Conservation (phyloP, 2,888 invertebrate species). For the Sphaerophoria rueppellii region DNA sequence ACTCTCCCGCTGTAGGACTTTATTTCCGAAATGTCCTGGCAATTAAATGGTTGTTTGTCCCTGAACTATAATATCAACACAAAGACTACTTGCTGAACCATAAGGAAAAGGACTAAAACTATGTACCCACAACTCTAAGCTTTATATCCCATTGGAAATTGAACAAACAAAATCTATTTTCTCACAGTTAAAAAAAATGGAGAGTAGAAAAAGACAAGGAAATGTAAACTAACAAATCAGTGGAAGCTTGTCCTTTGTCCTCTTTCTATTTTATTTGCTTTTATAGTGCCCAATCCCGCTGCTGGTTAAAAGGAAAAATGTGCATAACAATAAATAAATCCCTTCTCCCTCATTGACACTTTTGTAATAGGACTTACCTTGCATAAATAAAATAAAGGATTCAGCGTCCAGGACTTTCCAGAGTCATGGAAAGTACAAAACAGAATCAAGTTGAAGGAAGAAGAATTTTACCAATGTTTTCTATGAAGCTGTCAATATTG, state of each 20-base stretch:
- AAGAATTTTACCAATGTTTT: background rate
- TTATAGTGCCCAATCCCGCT: background rate
- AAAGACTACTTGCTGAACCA: slow-evolving; percentile 34
- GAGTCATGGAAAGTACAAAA: slow-evolving; percentile 9
- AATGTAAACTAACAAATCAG: background rate
- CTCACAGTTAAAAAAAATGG: too few species aligned
- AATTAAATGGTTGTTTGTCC: slow-evolving; percentile 63
- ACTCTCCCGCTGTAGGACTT: slow-evolving; percentile 31
- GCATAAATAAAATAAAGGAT: slow-evolving; percentile 63
- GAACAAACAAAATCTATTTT: slow-evolving; percentile 4
- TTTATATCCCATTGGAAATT: slow-evolving; percentile 14
- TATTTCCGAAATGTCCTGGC: slow-evolving; percentile 55
- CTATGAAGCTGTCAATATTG: background rate
- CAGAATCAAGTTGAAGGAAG: background rate
- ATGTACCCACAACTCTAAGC: slow-evolving; percentile 26
- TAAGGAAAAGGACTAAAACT: slow-evolving; percentile 51
- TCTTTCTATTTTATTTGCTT: slow-evolving; percentile 1
- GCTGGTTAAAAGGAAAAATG: slow-evolving; percentile 29
- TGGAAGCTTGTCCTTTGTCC: slow-evolving; percentile 28
- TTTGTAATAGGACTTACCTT: slow-evolving; percentile 65
- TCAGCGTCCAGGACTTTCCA: slow-evolving; percentile 15
- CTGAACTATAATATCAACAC: slow-evolving; percentile 60
- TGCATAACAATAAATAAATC: slow-evolving; percentile 68
- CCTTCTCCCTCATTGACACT: slow-evolving; percentile 64
- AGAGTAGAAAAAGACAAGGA: background rate